Evolutionary conservation across 2,797 vertebrate genomes (phyloP), one percentile per base, ranked within the genome.

Genomic region (Lacerta agilis): DNA sequence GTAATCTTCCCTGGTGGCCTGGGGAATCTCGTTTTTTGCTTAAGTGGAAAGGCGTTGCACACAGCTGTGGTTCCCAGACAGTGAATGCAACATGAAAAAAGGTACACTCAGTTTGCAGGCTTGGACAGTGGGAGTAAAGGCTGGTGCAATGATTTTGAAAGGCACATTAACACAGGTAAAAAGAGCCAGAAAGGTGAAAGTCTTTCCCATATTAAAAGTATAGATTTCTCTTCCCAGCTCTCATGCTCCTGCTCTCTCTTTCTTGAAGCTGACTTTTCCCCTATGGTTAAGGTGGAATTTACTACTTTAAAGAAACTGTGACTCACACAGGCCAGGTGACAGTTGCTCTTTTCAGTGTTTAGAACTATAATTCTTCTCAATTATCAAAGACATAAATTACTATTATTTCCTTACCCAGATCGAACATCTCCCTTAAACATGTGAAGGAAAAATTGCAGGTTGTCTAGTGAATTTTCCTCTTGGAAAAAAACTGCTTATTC

Each of bases 381-480:
- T 97, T 97, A 96, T 96, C 92, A 95, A 96, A 96, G 94, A 93
- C 92, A 96, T 96, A 96, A 97, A 96, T 97, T 96, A 96, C 96
- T 96, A 95, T 97, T 96, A 96, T 97, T 97, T 96, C 95, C 95
- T 94, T 95, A 96, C 79, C 92, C 91, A 94, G 92, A 96, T 96
- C 38, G 87, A 97, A 96, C 90, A 95, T 91, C 93, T 96, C 86
- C 79, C 93, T 95, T 96, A 95, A 96, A 95, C 93, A 95, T 82
- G 83, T 96, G 96, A 97, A 97, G 96, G 96, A 96, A 96, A 96
- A 97, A 97, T 97, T 96, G 92, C 93, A 94, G 95, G 96, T 95
- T 97, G 96, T 96, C 96, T 95, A 90, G 82, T 94, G 95, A 95
- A 95, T 95, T 96, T 96, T 96, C 91, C 87, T 95, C 96, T 93